These are phyloP conservation scores for Pseudopipra pipra DNA, from an alignment of 2,113 vertebrate genomes.

Conservation along the genomic window DNA sequence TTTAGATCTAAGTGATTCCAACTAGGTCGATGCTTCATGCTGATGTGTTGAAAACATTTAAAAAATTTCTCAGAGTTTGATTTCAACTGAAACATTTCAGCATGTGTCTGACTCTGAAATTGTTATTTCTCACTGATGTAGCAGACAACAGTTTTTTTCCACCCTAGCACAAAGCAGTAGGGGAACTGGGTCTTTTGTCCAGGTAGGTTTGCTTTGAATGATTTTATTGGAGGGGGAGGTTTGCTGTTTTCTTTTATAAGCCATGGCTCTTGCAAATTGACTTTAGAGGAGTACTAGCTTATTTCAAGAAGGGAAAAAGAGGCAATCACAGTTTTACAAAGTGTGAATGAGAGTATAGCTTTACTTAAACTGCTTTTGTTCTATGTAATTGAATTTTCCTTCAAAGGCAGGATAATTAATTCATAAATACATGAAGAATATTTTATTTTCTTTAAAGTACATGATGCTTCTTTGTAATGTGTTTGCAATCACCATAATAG, in stretches of 20 bases:
- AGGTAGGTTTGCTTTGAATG: neutral
- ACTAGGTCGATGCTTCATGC: constrained; percentile 84
- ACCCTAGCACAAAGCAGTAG: constrained; percentile 32
- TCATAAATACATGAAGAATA: neutral
- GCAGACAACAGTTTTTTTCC: constrained; percentile 55
- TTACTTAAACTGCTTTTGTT: neutral
- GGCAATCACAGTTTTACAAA: neutral
- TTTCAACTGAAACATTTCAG: constrained; percentile 74
- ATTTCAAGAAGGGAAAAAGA: constrained; percentile 7
- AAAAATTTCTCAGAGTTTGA: constrained; percentile 80
- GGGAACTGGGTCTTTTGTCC: constrained; percentile 59
- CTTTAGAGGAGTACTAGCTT: neutral
- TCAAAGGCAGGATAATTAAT: neutral
- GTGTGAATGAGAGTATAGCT: neutral
- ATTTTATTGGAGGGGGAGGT: neutral
- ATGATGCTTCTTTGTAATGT: neutral
- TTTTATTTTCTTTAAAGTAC: neutral
- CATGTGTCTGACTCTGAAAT: constrained; percentile 62
- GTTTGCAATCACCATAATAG: neutral
- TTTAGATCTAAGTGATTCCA: constrained; percentile 88
- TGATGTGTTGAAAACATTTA: constrained; percentile 87
- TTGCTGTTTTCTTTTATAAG: neutral
- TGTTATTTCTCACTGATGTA: constrained; percentile 70
- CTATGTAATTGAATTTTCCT: neutral
- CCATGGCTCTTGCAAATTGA: neutral